Base-by-base conservation (phyloP, 2,888 invertebrate species). In the Tricholauxania praeusta region DNA sequence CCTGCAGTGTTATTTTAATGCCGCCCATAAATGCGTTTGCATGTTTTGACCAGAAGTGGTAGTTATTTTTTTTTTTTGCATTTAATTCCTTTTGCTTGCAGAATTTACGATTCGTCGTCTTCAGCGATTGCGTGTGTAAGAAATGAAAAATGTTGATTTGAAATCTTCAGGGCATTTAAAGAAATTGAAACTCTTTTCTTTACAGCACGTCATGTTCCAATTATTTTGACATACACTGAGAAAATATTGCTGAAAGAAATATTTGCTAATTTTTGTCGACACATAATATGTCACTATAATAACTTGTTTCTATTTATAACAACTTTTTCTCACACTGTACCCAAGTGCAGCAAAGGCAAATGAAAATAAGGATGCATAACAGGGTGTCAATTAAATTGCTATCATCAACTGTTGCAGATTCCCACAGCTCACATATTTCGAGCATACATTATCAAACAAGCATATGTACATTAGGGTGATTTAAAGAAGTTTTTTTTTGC, bases 331-430 rank as follows among this genome's bases (percentile, higher is more conserved):
- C 39, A 8, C 39, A 39, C 10, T 39, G 39, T 15, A 28, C 32
- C 15, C 60, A 22, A 15, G 10, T 15, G 32, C 39, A 60, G 32
- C 28, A 60, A 60, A 12, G 22, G 12, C n/a, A 39, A 39, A 39
- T 10, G 10, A 39, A 39, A 39, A 39, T 39, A 10, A 39, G 39
- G 39, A 39, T 39, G 39, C 39, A 10, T 7, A 39, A 10, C 39
- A 39, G 39, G 39, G 74, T 69, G 69, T 74, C 74, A 74, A 74
- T 74, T 74, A 74, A 74, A 72, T 62, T 70, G 32, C 51, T 49
- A 71, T 73, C 63, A 73, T 70, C 68, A 51, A 55, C 64, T 55
- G 22, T 17, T 19, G 51, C 49, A 63, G 62, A 53, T 8, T 28
- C 48, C 15, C 60, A 57, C 53, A 60, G 60, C 15, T 12, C 19